Evolutionary conservation across 2,113 vertebrate genomes (phyloP).

Genomic region (Paracanthobrama guichenoti): DNA sequence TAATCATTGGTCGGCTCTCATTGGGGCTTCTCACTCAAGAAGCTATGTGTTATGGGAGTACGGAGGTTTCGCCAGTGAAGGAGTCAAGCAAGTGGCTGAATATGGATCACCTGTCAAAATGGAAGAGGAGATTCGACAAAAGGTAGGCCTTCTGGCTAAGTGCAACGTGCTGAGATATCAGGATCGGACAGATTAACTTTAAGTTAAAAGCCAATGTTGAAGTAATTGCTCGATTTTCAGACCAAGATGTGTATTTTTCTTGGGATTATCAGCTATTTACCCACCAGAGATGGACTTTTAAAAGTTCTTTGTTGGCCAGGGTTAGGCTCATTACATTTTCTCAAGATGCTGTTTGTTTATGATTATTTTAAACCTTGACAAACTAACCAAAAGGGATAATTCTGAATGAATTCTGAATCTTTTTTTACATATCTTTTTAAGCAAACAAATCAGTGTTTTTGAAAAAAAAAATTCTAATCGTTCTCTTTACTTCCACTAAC

Average conservation of each 20-base stretch:
- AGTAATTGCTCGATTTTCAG: neutral
- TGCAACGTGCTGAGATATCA: neutral
- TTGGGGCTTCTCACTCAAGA: conserved; percentile 92
- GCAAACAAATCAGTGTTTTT: neutral
- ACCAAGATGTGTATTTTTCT: neutral
- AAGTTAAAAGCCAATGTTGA: neutral
- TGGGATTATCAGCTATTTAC: conserved; percentile 13
- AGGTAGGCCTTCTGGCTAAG: conserved; percentile 75
- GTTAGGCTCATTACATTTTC: neutral
- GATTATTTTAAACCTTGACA: neutral
- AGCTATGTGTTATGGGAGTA: conserved; percentile 94
- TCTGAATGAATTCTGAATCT: neutral
- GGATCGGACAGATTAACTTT: conserved; percentile 1
- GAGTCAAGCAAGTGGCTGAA: conserved; percentile 93
- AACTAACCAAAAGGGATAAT: neutral
- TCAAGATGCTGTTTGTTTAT: neutral
- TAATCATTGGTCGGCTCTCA: conserved; percentile 98
- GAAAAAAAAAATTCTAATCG: too few relatives aligned
- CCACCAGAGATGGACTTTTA: neutral
- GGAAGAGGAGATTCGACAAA: conserved; percentile 97
- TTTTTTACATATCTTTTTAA: too few relatives aligned
- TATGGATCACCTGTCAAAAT: conserved; percentile 95
- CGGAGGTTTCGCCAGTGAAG: conserved; percentile 90
- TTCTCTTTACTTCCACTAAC: neutral
- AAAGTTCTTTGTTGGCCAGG: neutral